Evolutionary conservation across 2,113 vertebrate species (phyloP).

Genomic region (Bucco capensis): DNA sequence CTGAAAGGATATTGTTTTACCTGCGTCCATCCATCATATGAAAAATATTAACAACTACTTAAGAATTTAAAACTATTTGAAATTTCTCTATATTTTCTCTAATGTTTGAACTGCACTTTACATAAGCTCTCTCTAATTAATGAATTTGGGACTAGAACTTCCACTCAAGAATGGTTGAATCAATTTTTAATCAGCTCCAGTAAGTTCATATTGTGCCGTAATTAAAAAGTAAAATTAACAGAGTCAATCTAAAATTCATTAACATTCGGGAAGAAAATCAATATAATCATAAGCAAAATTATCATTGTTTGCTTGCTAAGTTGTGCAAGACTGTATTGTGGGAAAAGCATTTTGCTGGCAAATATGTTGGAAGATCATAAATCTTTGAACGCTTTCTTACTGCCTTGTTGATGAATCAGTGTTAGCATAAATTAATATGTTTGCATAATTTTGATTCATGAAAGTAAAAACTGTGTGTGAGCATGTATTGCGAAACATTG

Average conservation of each 20-base stretch:
- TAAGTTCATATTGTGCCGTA: background rate
- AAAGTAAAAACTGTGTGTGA: background rate
- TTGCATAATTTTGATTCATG: background rate
- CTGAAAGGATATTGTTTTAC: background rate
- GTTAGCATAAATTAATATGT: background rate
- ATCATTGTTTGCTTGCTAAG: background rate
- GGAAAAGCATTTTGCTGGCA: background rate
- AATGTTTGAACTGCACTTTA: background rate
- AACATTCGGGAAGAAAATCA: background rate
- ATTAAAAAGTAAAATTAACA: conserved; percentile 39
- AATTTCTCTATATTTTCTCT: background rate
- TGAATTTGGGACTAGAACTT: background rate
- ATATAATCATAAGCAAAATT: conserved; percentile 3
- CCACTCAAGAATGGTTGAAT: background rate
- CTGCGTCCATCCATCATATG: background rate
- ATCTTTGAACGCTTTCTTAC: background rate
- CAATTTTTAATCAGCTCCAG: conserved; percentile 6
- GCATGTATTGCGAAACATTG: background rate
- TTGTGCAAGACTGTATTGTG: background rate
- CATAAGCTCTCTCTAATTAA: conserved; percentile 6
- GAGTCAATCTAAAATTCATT: conserved; percentile 35
- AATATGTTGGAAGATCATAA: background rate
- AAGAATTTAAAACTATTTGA: background rate
- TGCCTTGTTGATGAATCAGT: background rate
- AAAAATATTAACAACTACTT: background rate